A percentile compares a stretch with the other conserved stretches of the same genome.
phyloP scores from a whole-genome alignment of 1,140 invertebrate genomes.

The Euschistus heros region DNA sequence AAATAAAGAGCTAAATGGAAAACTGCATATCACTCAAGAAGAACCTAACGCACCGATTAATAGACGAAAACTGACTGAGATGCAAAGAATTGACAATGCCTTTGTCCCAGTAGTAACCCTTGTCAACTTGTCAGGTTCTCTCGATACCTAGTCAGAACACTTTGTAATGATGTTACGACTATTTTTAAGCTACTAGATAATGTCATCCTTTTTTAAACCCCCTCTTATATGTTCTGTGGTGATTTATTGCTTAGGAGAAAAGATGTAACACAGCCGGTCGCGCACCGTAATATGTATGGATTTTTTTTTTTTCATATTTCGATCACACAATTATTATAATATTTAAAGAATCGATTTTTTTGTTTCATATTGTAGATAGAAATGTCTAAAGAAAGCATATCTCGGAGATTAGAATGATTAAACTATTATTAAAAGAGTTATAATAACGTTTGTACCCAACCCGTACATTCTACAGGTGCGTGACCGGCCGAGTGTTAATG shows the following conservation, averaged over 20 bases:
- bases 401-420: not conserved
- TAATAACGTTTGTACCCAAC: not conserved
- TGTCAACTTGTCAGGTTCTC: no score
- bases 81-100: no score
- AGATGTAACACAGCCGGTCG: no score
- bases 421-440: not conserved
- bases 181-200: not conserved
- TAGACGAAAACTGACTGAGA: not conserved
- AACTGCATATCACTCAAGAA: not conserved
- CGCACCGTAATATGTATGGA: no score
- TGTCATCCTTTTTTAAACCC: not conserved
- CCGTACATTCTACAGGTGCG: not conserved
- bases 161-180: no score
- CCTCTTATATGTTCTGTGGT: not conserved
- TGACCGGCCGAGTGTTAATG: constrained; percentile 20
- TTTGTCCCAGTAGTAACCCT: no score
- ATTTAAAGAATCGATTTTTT: not conserved
- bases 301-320: not conserved
- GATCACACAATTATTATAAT: not conserved
- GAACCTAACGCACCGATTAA: not conserved
- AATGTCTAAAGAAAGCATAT: not conserved
- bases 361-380: not conserved
- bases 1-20: not conserved
- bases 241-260: no score
- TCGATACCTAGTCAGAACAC: no score